Conservation (phyloP, 1,140 invertebrate species). For the Scaptomyza montana region DNA sequence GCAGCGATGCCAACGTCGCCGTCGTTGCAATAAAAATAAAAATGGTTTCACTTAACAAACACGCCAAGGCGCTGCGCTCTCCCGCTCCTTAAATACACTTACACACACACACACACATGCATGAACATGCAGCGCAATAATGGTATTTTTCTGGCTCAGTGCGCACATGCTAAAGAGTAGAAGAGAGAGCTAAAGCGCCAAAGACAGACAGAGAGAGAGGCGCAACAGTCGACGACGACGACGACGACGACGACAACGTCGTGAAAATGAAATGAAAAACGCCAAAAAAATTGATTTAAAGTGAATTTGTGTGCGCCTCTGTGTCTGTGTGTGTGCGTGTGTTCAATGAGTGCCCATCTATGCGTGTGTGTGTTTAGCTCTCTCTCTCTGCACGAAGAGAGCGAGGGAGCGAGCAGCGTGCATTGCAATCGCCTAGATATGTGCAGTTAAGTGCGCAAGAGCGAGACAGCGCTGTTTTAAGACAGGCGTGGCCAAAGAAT, state of each 20-base stretch:
- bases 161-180: constrained; percentile 28
- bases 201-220: constrained; percentile 22
- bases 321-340: constrained; percentile 30
- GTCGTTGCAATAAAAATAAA: constrained; percentile 72
- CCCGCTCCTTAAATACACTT: constrained; percentile 20
- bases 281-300: constrained; percentile 81
- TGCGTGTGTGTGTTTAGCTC: constrained; percentile 2
- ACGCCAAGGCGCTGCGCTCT: constrained; percentile 66
- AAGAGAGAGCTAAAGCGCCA: constrained; percentile 11
- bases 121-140: constrained; percentile 44
- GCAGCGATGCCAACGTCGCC: constrained; percentile 27
- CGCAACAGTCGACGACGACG: constrained; percentile 56
- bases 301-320: constrained; percentile 64
- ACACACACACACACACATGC: constrained; percentile 4
- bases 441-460: constrained; percentile 6
- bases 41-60: constrained; percentile 83
- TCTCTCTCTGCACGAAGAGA: neutral
- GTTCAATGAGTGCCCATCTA: constrained; percentile 4
- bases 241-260: constrained; percentile 33
- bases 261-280: constrained; percentile 81
- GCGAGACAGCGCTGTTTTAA: constrained; percentile 36
- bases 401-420: neutral
- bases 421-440: neutral
- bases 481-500: constrained; percentile 72
- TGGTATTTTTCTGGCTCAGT: constrained; percentile 75